Evolutionary conservation across 2,888 invertebrate species (phyloP).

Genomic region (Volucella inanis): DNA sequence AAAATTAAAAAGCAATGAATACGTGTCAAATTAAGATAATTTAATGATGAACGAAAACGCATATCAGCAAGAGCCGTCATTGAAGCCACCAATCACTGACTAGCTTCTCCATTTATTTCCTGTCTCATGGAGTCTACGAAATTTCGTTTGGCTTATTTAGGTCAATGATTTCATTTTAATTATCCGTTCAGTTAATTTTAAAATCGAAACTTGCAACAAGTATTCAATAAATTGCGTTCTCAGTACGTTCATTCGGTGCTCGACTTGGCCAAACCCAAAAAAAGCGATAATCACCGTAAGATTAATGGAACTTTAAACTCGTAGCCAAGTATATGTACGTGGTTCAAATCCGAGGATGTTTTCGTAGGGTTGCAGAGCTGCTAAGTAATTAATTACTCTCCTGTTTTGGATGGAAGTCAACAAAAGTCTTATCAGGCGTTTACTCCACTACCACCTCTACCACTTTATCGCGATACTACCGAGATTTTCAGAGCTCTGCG

Average conservation of each 20-base stretch:
- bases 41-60: too few relatives aligned
- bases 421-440: conserved; percentile 49
- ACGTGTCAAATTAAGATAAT: too few relatives aligned
- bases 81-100: too few relatives aligned
- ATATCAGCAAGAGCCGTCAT: too few relatives aligned
- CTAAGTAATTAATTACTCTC: conserved; percentile 52
- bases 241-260: not conserved
- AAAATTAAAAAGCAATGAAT: too few relatives aligned
- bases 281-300: conserved; percentile 34
- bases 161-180: conserved; percentile 17
- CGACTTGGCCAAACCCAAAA: not conserved
- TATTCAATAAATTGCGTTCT: not conserved
- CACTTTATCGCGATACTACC: not conserved
- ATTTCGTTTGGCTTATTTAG: not conserved
- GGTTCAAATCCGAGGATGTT: not conserved
- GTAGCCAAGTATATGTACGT: conserved; percentile 1
- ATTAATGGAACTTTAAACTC: conserved; percentile 48
- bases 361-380: conserved; percentile 24
- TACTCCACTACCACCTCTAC: not conserved
- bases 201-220: conserved; percentile 8
- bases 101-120: too few relatives aligned
- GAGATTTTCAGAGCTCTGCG: not conserved
- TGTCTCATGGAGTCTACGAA: not conserved
- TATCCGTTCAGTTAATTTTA: not conserved
- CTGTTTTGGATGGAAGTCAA: conserved; percentile 60